Evolutionary conservation across 2,113 vertebrate species (phyloP).

Genomic region (Vanacampus margaritifer): DNA sequence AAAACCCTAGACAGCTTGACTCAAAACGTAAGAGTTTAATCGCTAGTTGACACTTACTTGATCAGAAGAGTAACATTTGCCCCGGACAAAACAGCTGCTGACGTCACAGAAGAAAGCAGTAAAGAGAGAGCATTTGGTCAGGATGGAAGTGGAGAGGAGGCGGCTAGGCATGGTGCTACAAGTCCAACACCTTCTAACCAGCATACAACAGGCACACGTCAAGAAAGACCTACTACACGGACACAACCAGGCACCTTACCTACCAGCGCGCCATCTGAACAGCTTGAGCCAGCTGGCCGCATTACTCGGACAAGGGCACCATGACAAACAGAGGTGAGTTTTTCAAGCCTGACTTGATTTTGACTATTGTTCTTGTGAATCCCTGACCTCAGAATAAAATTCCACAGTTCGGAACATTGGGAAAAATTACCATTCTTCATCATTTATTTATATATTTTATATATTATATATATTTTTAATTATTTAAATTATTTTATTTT

Average conservation of each 20-base stretch:
- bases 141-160: slow-evolving; percentile 80
- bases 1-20: slow-evolving; percentile 85
- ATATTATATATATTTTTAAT: too few relatives aligned
- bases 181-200: slow-evolving; percentile 84
- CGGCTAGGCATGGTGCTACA: slow-evolving; percentile 82
- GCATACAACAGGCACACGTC: slow-evolving; percentile 81
- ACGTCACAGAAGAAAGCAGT: slow-evolving; percentile 84
- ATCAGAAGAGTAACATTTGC: too few relatives aligned
- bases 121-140: slow-evolving; percentile 77
- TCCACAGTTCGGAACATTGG: too few relatives aligned
- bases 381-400: too few relatives aligned
- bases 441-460: too few relatives aligned
- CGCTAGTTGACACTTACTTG: not conserved
- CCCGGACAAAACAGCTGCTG: slow-evolving; percentile 73
- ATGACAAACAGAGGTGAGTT: slow-evolving; percentile 76
- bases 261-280: slow-evolving; percentile 80
- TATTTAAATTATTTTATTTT: too few relatives aligned
- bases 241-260: slow-evolving; percentile 75
- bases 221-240: slow-evolving; percentile 80
- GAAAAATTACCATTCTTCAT: too few relatives aligned
- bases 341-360: not conserved
- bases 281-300: slow-evolving; percentile 82
- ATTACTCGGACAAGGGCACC: slow-evolving; percentile 78
- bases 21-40: slow-evolving; percentile 79
- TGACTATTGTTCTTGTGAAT: not conserved